Evolutionary conservation across 1,140 invertebrate species (phyloP), one percentile per base, ranked within the genome.

Genomic region (Procambarus virginalis): DNA sequence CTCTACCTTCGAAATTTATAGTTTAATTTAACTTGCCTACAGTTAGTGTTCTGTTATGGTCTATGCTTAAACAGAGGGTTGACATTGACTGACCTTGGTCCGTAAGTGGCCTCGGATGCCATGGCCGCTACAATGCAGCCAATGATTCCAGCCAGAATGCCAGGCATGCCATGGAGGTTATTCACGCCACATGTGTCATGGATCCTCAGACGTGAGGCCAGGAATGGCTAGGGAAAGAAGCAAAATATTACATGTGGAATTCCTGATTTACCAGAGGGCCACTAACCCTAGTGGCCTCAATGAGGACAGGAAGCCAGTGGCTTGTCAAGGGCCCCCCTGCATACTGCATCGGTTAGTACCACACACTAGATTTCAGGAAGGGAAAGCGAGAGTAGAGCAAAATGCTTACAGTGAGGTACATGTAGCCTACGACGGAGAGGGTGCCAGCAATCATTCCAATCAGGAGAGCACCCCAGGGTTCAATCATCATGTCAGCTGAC

Each of bases 91-190:
- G 51, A 90, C 91, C 91, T 91, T 14, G 75, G 60, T 2, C 89
- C 91, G 48, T 91, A 92, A 14, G 64, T 77, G 0, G 86, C 93
- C 81, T 95, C 94, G 3, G 95, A 95, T 2, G 97, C 97, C 9
- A 97, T 91, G 10, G 95, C 95, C 10, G 97, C 97, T 93, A 97
- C 96, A 20, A 98, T 93, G 1, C 96, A 96, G 0, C 97, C 96
- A 49, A 97, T 95, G 64, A 99, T 93, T 70, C 96, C 98, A 5
- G 97, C 97, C 22, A 98, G 94, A 3, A 99, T 93, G 20, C 97
- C 98, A 0, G 98, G 98, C 96, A 99, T 97, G 0, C 98, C 98
- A 93, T 99, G 98, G 12, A 99, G 95, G 94, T 99, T 99, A 94
- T 99, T 96, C 0, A 99, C 98, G 2, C 98, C 98, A 93, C 98